Percentiles rank a stretch among this genome's conserved stretches.
These are phyloP conservation scores for Triops cancriformis DNA, from an alignment of 1,140 invertebrate genomes.

Conservation along the genomic window DNA sequence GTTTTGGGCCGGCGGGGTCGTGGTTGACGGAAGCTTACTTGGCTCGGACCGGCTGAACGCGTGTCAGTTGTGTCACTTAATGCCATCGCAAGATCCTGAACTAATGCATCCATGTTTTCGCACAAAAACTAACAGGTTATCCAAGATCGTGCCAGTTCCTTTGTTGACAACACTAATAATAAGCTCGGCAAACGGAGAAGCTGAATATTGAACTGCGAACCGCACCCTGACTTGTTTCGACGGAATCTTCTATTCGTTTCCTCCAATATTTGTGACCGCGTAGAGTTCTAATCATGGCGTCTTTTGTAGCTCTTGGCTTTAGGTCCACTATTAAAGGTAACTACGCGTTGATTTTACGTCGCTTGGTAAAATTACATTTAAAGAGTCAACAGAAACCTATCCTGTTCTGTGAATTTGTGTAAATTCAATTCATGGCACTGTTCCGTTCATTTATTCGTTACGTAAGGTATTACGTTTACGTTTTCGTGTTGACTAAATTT, in stretches of 20 bases:
- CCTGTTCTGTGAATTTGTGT: too few relatives aligned
- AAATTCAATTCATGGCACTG: too few relatives aligned
- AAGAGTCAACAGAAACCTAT: background rate
- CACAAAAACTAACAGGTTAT: background rate
- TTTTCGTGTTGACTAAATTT: background rate
- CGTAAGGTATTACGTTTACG: background rate
- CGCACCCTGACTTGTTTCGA: background rate
- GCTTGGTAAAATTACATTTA: background rate
- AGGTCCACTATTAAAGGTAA: background rate
- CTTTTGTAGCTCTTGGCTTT: background rate
- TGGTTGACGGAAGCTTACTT: background rate
- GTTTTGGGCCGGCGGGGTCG: background rate
- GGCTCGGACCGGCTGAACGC: background rate
- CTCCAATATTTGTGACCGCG: background rate
- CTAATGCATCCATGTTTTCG: background rate
- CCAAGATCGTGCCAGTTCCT: background rate
- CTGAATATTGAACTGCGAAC: too few relatives aligned
- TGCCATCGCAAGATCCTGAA: background rate
- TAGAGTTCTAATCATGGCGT: background rate
- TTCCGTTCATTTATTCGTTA: too few relatives aligned
- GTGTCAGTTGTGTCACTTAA: slow-evolving; percentile 2
- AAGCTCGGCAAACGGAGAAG: too few relatives aligned
- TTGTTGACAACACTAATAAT: background rate
- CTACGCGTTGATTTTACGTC: background rate
- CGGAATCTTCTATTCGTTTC: background rate